A percentile compares a stretch with the other conserved stretches of the same genome.
phyloP scores from a whole-genome alignment of 1,140 invertebrate species.

The Chrysoperla carnea region DNA sequence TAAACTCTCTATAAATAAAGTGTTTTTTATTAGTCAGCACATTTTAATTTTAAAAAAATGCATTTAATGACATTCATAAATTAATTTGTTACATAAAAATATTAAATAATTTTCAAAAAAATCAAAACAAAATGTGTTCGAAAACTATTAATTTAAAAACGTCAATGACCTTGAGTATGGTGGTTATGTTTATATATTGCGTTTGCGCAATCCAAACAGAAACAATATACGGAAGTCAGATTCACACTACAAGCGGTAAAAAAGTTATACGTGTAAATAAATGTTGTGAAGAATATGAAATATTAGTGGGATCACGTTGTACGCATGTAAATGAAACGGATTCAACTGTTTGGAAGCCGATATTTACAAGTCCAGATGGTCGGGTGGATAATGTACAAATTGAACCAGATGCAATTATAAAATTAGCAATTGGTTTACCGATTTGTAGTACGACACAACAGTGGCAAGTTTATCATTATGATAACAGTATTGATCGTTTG shows the following conservation, averaged over 20 bases:
- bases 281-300: conserved; percentile 54
- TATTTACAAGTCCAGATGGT: conserved; percentile 40
- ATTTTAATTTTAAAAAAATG: too few species aligned
- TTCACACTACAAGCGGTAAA: neutral
- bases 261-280: conserved; percentile 38
- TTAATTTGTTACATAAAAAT: too few species aligned
- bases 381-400: conserved; percentile 8
- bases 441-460: conserved; percentile 48
- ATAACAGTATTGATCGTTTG: conserved; percentile 35
- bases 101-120: too few species aligned
- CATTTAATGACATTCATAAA: too few species aligned
- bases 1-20: too few species aligned
- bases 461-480: conserved; percentile 53
- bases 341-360: conserved; percentile 36
- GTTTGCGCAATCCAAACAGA: neutral
- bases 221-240: neutral
- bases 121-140: too few species aligned
- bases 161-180: too few species aligned
- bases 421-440: conserved; percentile 43
- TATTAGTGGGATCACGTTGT: conserved; percentile 47
- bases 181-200: neutral
- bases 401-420: conserved; percentile 13
- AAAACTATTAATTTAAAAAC: too few species aligned
- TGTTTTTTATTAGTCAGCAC: too few species aligned
- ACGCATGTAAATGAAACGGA: conserved; percentile 35